Evolutionary conservation across 2,888 invertebrate genomes (phyloP), one percentile per base, ranked within the genome.

Genomic region (Metacarcinus magister): DNA sequence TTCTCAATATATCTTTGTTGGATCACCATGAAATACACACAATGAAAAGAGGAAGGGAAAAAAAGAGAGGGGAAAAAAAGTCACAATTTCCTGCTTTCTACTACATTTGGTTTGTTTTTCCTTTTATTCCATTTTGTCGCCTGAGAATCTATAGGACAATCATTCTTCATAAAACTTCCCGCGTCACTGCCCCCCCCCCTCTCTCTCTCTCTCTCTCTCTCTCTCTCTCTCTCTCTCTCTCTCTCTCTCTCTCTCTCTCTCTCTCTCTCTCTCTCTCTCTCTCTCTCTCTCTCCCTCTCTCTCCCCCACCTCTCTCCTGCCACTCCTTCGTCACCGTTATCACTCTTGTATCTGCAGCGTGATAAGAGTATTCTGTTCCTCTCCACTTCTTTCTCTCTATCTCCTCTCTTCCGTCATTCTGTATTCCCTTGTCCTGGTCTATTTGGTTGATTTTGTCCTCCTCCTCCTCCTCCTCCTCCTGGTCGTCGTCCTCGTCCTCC

Each of bases 211-310:
- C 32, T 13, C 82, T 13, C 32, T 10, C 10, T 13, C 1, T 32
- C 32, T 82, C 82, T 32, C 28, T 82, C 82, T 28, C 82, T 32
- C 82, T 82, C 82, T 82, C 82, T 67, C 67, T 67, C 67, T 67
- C 67, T 67, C 67, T 67, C 67, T 67, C 67, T 67, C 67, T 67
- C 67, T 67, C 67, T 67, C 67, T 67, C 67, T 67, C n/a, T 67
- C n/a, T 67, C 67, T 67, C 67, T 67, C n/a, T 67, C n/a, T 67
- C 67, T n/a, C n/a, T 67, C 67, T 67, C n/a, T 67, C 67, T 67
- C 67, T 67, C n/a, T 67, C 8, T 23, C 67, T 19, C 7, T 67
- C 67, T 67, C 67, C 23, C 67, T 67, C 67, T 67, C 67, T 67
- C 67, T 67, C 67, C 23, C 67, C 23, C 67, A n/a, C 67, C n/a